These are phyloP conservation scores for Serinus canaria DNA, from an alignment of 2,113 vertebrate species.

Conservation along the genomic window DNA sequence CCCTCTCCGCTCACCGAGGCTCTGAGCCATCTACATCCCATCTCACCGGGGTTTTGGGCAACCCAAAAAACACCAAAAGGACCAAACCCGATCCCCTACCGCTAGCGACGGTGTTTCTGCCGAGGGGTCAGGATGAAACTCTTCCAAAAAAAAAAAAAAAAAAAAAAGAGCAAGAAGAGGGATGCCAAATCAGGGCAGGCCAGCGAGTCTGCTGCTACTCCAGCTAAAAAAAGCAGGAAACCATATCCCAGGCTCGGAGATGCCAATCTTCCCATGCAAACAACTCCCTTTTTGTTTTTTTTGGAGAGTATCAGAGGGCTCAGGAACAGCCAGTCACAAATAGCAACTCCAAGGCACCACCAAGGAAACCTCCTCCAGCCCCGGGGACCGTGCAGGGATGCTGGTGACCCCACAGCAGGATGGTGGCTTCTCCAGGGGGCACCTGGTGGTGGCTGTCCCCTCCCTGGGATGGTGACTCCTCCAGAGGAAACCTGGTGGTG, in stretches of 20 bases:
- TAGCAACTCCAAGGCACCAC: constrained; percentile 1
- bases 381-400: background rate
- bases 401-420: background rate
- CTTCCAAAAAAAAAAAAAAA: background rate
- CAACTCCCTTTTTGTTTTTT: constrained; percentile 65
- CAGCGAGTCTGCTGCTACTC: constrained; percentile 30
- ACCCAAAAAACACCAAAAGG: background rate
- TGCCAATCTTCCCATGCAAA: constrained; percentile 67
- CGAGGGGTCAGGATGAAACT: constrained; percentile 38
- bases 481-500: no score
- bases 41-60: background rate
- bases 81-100: background rate
- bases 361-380: background rate
- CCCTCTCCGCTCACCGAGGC: constrained; percentile 13
- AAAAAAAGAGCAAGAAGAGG: background rate
- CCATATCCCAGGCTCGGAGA: constrained; percentile 59
- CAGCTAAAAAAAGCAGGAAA: constrained; percentile 67
- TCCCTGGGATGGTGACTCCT: background rate
- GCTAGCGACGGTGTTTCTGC: background rate
- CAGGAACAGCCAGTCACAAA: constrained; percentile 29
- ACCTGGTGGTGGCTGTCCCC: background rate
- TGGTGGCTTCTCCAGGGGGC: background rate
- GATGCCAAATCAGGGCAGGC: constrained; percentile 59
- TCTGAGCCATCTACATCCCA: constrained; percentile 62
- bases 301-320: constrained; percentile 44